Base-by-base conservation (phyloP, 2,888 invertebrate species). In the Zhuqinia jingwanae region DNA sequence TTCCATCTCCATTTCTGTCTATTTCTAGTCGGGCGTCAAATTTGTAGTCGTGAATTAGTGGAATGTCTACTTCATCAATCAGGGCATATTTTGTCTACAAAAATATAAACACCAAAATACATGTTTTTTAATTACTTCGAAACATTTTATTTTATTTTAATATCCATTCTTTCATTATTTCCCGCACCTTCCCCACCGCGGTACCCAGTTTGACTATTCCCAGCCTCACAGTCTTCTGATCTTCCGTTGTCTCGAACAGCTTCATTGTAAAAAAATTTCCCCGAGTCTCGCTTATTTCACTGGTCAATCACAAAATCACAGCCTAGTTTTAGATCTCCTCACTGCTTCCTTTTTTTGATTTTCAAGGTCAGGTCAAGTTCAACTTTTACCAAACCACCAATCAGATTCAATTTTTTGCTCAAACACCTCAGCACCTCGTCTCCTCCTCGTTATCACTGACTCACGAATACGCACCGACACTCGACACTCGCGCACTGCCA, bases 21-120 rank as follows among this genome's bases (percentile, higher is more conserved):
- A 93, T 92, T 89, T 93, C 93, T 36, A 93, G 92, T 79, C 92
- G 91, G 17, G 93, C 93, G 92, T 93, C 93, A 91, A 93, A 93
- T 76, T 92, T 92, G 91, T 92, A 93, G 87, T 93, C 92, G 87
- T 93, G 92, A 15, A 93, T 93, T 47, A 93, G 91, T 45, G 92
- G 91, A 83, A 93, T 93, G 91, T 93, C 93, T 86, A 92, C 90
- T 90, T 93, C 93, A 91, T 93, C 93, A 87, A 93, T 91, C 53
- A 93, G 91, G 2, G 93, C 92, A 91, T 93, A 93, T 91, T 93
- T 93, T 81, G 93, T 92, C 93, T 93, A 92, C 20, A 92, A 92
- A 87, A 78, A 70, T 17, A 27, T 42, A 25, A 15, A 47, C 20
- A n/a, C 36, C 11, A 45, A 27, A 84, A 65, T 25, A 78, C 15